A percentile compares a stretch with the other conserved stretches of the same genome.
phyloP scores from a whole-genome alignment of 2,113 vertebrate species.

The Cavia aperea region DNA sequence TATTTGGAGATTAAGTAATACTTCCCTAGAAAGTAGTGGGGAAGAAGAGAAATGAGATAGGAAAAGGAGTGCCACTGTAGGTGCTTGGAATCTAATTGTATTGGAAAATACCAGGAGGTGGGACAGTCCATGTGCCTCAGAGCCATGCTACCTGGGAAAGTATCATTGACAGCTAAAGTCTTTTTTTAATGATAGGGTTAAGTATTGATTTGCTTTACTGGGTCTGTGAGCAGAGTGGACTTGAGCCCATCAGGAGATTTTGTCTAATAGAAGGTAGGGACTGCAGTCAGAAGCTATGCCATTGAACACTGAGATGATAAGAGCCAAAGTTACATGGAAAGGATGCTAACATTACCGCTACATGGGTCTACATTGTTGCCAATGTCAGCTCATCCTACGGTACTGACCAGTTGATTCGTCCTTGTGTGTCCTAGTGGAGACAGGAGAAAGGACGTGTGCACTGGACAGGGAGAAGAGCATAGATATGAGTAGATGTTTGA shows the following conservation, averaged over 20 bases:
- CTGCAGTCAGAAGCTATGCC: neutral
- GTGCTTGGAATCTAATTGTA: neutral
- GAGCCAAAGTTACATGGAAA: neutral
- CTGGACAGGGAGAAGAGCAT: neutral
- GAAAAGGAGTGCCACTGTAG: neutral
- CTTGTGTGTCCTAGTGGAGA: neutral
- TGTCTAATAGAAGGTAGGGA: neutral
- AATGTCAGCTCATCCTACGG: too few species aligned
- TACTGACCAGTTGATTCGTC: neutral
- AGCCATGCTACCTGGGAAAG: neutral
- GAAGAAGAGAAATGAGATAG: neutral
- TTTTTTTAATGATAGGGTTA: neutral
- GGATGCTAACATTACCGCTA: accelerated
- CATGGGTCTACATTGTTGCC: neutral
- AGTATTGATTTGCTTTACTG: neutral
- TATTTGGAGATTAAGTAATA: neutral
- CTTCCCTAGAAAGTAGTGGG: neutral
- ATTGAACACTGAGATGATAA: neutral
- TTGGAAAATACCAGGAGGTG: neutral
- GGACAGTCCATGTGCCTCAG: neutral
- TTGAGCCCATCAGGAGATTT: neutral
- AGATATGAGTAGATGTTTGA: neutral
- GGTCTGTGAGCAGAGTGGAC: neutral
- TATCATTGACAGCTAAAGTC: neutral
- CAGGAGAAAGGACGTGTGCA: neutral